Evolutionary conservation across 2,797 vertebrate species (phyloP).

Genomic region (Crenuchus spilurus): DNA sequence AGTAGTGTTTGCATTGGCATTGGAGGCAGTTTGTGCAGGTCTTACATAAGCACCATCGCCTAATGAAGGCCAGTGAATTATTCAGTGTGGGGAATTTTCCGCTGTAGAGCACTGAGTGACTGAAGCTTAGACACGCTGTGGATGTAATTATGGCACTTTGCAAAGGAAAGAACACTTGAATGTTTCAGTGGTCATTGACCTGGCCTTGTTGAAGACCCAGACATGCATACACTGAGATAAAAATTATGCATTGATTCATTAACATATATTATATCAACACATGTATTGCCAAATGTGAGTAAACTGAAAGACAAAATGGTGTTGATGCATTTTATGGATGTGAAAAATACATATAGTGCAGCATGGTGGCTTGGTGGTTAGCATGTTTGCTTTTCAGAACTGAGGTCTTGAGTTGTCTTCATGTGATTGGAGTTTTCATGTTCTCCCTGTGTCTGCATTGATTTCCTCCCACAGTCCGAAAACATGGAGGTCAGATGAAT

Average conservation of each 20-base stretch:
- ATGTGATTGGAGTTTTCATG: too few species aligned
- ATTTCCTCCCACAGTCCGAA: too few species aligned
- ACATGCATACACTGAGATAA: not conserved
- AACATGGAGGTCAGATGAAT: too few species aligned
- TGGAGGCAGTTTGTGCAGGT: constrained; percentile 9
- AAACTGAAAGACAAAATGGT: too few species aligned
- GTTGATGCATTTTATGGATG: too few species aligned
- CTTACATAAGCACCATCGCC: constrained; percentile 41
- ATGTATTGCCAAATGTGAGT: too few species aligned
- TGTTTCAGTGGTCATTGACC: not conserved
- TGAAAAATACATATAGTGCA: too few species aligned
- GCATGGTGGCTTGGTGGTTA: too few species aligned
- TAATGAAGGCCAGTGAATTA: constrained; percentile 42
- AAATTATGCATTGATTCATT: not conserved
- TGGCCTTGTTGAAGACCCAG: not conserved
- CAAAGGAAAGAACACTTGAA: not conserved
- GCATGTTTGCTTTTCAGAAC: too few species aligned
- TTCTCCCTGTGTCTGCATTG: too few species aligned
- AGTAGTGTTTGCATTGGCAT: constrained; percentile 9
- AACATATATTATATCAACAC: too few species aligned
- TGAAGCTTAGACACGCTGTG: constrained; percentile 20
- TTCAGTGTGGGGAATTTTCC: constrained; percentile 44
- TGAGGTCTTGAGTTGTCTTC: too few species aligned
- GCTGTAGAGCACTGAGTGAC: constrained; percentile 14
- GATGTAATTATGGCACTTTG: constrained; percentile 20